Base-by-base conservation (phyloP, 2,113 vertebrate genomes). In the Tachysurus fulvidraco region DNA sequence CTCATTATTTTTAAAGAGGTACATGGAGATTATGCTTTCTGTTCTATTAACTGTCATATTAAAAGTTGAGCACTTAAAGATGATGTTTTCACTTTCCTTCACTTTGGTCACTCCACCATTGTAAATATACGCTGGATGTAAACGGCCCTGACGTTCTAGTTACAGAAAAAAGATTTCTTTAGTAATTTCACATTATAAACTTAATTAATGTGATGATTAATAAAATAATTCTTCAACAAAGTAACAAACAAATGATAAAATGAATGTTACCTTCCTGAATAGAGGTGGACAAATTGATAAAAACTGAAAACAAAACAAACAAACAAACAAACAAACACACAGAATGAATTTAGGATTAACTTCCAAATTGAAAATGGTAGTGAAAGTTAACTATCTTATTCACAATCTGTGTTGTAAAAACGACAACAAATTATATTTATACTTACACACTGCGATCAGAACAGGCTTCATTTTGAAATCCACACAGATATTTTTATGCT, bases 361-460 rank as follows among this genome's bases (percentile, higher is more conserved):
- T 2, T 77, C 12, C 12, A 16, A 77, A 77, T 73, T 4, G 8
- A 12, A 50, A 17, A 30, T 16, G 6, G 5, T 5, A 67, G 4
- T 25, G 44, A n/a, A 36, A 77, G 16, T n/a, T 7, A 3, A 50
- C 4, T 50, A 2, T 76, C 23, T n/a, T 54, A 28, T n/a, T 54
- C 2, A 52, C 13, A n/a, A 77, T 13, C 50, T 77, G 44, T n/a
- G 2, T 50, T 76, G 50, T 13, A 77, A 77, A 54, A 0, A 13
- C 9, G 23, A 6, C 41, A 69, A 13, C 25, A 2, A 6, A n/a
- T 2, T 25, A 36, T 71, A 21, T 71, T 52, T 41, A 57, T 55
- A 83, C 82, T 83, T 57, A 83, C 82, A 55, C 54, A n/a, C 21
- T 12, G 41, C 28, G 7, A 83, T 55, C 52, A 55, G 19, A 30